Conservation (phyloP, 2,888 invertebrate species). For the Odiellus spinosus region DNA sequence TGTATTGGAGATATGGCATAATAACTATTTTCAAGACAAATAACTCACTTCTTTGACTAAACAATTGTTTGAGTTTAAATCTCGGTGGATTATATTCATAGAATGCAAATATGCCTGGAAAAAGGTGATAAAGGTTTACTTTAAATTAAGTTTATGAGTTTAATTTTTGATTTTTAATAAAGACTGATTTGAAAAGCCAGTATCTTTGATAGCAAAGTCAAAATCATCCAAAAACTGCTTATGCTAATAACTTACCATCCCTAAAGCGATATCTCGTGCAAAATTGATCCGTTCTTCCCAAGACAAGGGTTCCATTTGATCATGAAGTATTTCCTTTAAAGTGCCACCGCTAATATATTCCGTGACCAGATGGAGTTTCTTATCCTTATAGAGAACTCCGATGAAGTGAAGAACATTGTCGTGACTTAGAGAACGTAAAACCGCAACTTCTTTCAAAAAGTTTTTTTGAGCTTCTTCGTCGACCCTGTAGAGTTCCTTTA, state of each 20-base stretch:
- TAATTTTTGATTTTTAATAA: no score
- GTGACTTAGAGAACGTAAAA: conserved; percentile 70
- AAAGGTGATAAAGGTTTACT: conserved; percentile 1
- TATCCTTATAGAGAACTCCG: conserved; percentile 83
- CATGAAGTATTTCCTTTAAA: conserved; percentile 65
- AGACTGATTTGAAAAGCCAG: neutral
- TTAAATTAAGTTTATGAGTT: neutral
- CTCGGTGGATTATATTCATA: conserved; percentile 84
- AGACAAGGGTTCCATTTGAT: conserved; percentile 46
- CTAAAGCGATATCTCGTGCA: conserved; percentile 79
- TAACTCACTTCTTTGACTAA: conserved; percentile 56
- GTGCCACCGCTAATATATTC: conserved; percentile 88
- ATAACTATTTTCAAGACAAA: neutral
- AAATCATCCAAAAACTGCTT: neutral
- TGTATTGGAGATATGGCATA: neutral
- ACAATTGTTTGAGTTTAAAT: conserved; percentile 90
- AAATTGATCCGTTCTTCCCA: conserved; percentile 70
- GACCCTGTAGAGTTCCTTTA: conserved; percentile 79
- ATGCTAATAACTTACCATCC: conserved; percentile 46
- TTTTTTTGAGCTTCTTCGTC: conserved; percentile 88
- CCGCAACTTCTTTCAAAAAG: conserved; percentile 89
- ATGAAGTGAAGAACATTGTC: conserved; percentile 78
- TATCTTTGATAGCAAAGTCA: neutral
- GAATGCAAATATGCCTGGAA: conserved; percentile 60
- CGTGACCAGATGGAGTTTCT: conserved; percentile 75